A percentile compares a stretch with the other conserved stretches of the same genome.
Conservation (phyloP, 1,140 invertebrate genomes). For the Sycophila sp. region DNA sequence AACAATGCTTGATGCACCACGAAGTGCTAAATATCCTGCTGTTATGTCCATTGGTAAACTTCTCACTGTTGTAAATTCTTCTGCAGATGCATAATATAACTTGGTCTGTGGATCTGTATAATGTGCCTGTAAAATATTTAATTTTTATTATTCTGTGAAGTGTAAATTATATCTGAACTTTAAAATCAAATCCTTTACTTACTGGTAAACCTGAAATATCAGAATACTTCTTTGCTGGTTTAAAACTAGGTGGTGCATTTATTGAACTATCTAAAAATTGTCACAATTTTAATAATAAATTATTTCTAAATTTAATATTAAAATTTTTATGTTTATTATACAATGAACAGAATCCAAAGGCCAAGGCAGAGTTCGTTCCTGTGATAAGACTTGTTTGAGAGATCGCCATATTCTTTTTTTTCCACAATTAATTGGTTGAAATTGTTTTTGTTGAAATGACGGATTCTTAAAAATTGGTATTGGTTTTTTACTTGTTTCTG, state of each 20-base stretch:
- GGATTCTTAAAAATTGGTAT: slow-evolving; percentile 57
- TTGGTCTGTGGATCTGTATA: slow-evolving; percentile 93
- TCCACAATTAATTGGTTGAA: slow-evolving; percentile 63
- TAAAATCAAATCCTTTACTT: no score
- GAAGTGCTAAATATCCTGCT: slow-evolving; percentile 84
- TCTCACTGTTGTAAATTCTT: slow-evolving; percentile 86
- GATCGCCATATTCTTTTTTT: slow-evolving; percentile 82
- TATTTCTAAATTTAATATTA: not conserved
- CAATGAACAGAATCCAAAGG: slow-evolving; percentile 74
- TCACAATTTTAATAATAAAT: slow-evolving; percentile 33
- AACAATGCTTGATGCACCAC: slow-evolving; percentile 87
- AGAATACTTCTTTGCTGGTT: slow-evolving; percentile 92
- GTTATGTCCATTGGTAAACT: slow-evolving; percentile 91
- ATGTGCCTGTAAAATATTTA: slow-evolving; percentile 72
- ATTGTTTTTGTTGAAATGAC: slow-evolving; percentile 62
- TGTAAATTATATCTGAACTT: slow-evolving; percentile 2
- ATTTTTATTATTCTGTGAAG: slow-evolving; percentile 25
- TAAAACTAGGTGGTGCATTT: slow-evolving; percentile 90
- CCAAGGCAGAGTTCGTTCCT: slow-evolving; percentile 78
- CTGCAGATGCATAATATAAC: slow-evolving; percentile 82
- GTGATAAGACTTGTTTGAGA: slow-evolving; percentile 80
- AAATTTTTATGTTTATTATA: slow-evolving; percentile 49
- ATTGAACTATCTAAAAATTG: slow-evolving; percentile 79
- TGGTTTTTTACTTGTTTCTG: slow-evolving; percentile 55
- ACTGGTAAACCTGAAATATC: slow-evolving; percentile 88